Evolutionary conservation across 1,140 invertebrate genomes (phyloP), one percentile per base, ranked within the genome.

Genomic region (Calephelis nemesis): DNA sequence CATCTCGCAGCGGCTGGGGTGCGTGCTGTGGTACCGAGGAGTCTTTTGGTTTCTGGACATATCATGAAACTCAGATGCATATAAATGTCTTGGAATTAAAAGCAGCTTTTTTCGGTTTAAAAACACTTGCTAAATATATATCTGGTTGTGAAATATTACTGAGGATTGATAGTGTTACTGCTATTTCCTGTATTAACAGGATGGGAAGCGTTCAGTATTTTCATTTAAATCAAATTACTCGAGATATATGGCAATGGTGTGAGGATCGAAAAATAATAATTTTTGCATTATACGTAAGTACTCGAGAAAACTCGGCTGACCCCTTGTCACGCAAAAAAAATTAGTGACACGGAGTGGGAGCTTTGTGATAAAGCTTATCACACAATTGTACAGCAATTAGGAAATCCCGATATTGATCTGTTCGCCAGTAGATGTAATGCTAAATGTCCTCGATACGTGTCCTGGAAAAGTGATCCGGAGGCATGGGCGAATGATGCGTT

Each of bases 211-310:
- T 71, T 39, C 66, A 68, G 12, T 65, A 62, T 52, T 10, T 11
- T 40, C 63, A 69, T 47, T 47, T 72, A 47, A 68, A 68, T 30
- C 13, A 15, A 0, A 30, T 72, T 1, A 9, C 64, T 10, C 39
- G 60, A 58, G 48, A 66, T 6, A 66, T 72, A 1, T 69, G 67
- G 71, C 8, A 63, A 15, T 72, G 71, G 67, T 72, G 71, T 63
- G 64, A 72, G 65, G 12, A 2, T 0, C 63, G 66, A 52, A 45
- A 54, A 54, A 52, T 68, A 15, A 47, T 7, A 58, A 30, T 72
- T 8, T 72, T 63, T 58, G 67, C 67, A 10, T 72, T 67, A 4
- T 65, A 68, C 15, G 8, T 45, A 45, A 45, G 42, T 45, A 45
- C 42, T 45, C 42, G 42, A 45, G 42, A 45, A 45, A 45, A 45